phyloP scores from a whole-genome alignment of 2,888 invertebrate species.

The Buathra laborator region DNA sequence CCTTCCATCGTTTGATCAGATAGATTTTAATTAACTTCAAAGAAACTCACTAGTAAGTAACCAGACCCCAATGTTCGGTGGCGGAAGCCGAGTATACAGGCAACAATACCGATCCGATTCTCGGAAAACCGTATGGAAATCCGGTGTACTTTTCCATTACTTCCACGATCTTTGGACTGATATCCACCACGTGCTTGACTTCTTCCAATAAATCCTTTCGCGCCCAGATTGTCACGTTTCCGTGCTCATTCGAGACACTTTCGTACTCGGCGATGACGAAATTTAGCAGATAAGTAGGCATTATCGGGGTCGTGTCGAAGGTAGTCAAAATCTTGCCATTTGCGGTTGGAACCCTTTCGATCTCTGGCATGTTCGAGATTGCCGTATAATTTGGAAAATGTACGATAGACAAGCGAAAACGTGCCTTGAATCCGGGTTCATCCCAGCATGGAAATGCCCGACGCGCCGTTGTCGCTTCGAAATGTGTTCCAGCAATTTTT shows the following conservation, averaged over 20 bases:
- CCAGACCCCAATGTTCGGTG: constrained; percentile 97
- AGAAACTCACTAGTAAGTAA: constrained; percentile 88
- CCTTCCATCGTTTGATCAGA: too few species aligned
- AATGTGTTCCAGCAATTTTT: constrained; percentile 89
- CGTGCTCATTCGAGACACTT: constrained; percentile 57
- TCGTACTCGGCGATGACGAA: constrained; percentile 89
- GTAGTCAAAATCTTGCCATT: constrained; percentile 68
- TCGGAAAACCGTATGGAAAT: constrained; percentile 92
- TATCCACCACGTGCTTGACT: constrained; percentile 90
- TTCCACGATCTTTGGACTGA: constrained; percentile 91
- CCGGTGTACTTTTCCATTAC: constrained; percentile 92
- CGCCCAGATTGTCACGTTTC: constrained; percentile 88
- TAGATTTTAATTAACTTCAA: neutral
- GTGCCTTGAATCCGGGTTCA: constrained; percentile 90
- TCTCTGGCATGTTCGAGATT: constrained; percentile 81
- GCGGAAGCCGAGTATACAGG: constrained; percentile 95
- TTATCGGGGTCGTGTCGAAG: constrained; percentile 85
- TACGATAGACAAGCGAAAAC: constrained; percentile 88
- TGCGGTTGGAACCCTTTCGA: constrained; percentile 8
- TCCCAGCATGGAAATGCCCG: constrained; percentile 92
- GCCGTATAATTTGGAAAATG: constrained; percentile 85
- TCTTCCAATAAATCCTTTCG: constrained; percentile 89
- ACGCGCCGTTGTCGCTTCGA: constrained; percentile 89
- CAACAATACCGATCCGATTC: constrained; percentile 95
- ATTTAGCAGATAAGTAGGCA: constrained; percentile 93